A percentile compares a stretch with the other conserved stretches of the same genome.
phyloP scores from a whole-genome alignment of 2,797 vertebrate genomes.

The Mormyrus hasselquistii region DNA sequence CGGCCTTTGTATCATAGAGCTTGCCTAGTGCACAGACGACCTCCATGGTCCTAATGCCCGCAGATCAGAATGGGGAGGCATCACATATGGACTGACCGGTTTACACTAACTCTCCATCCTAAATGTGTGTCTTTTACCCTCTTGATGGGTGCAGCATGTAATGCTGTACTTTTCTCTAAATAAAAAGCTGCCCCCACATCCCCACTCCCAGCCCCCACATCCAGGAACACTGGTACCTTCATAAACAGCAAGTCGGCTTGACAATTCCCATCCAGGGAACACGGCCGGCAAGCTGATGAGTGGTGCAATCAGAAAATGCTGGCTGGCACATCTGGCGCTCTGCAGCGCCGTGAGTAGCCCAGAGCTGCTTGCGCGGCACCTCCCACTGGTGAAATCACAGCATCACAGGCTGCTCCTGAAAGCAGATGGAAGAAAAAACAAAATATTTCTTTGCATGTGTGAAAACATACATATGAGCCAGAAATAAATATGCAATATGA shows the following conservation, averaged over 20 bases:
- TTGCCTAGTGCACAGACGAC: neutral
- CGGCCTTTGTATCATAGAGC: conserved; percentile 25
- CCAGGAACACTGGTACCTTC: neutral
- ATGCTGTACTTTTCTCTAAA: neutral
- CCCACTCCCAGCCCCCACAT: neutral
- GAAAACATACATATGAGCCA: neutral
- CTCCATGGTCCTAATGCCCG: neutral
- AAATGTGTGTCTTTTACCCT: neutral
- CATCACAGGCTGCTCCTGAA: neutral
- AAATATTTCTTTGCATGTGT: neutral
- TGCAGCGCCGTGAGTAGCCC: conserved; percentile 52
- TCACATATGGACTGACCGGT: neutral
- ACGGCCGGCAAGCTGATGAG: conserved; percentile 63
- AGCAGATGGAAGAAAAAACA: neutral
- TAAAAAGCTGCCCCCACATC: neutral
- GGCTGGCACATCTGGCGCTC: conserved; percentile 65
- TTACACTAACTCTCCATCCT: neutral
- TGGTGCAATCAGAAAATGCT: conserved; percentile 60
- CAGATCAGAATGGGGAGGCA: neutral
- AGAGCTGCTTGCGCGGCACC: conserved; percentile 56
- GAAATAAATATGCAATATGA: neutral
- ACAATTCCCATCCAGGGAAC: conserved; percentile 62
- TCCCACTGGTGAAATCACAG: conserved; percentile 33
- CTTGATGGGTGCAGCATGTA: neutral
- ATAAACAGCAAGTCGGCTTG: conserved; percentile 60